Percentiles rank a stretch among this genome's conserved stretches.
Evolutionary conservation across 1,140 invertebrate species (phyloP).

Genomic region (Geopemphigus sp.): DNA sequence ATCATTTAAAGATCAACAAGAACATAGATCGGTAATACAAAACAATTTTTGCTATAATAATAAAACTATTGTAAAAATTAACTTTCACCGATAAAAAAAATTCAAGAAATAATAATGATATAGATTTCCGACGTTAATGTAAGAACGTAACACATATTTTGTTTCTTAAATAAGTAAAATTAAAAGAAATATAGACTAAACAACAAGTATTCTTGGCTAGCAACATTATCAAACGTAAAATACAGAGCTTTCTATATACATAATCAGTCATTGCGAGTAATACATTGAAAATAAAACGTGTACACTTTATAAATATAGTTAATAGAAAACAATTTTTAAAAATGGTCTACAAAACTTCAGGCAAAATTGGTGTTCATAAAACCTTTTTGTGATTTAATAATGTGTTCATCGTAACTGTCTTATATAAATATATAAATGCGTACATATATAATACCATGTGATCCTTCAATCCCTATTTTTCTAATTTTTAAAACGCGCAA

Average conservation of each 20-base stretch:
- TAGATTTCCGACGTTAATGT: background rate
- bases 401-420: background rate
- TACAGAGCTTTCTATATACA: constrained; percentile 33
- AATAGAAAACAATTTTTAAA: background rate
- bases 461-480: background rate
- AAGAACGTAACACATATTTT: background rate
- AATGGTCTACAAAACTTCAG: background rate
- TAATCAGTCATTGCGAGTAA: constrained; percentile 37
- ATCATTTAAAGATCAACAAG: background rate
- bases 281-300: constrained; percentile 6
- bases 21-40: background rate
- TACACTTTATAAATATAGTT: constrained; percentile 15
- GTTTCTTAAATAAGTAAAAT: constrained; percentile 5
- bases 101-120: background rate
- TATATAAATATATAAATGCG: background rate
- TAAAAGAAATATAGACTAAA: background rate
- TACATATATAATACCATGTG: constrained; percentile 18
- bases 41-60: background rate
- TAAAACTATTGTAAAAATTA: background rate
- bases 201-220: constrained; percentile 14
- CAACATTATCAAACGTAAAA: constrained; percentile 7
- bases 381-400: constrained; percentile 29
- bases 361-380: constrained; percentile 26
- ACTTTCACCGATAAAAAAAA: constrained; percentile 1
- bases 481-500: too few relatives aligned